These are phyloP conservation scores for Saturnia japonica DNA, from an alignment of 2,888 invertebrate genomes.

Conservation along the genomic window DNA sequence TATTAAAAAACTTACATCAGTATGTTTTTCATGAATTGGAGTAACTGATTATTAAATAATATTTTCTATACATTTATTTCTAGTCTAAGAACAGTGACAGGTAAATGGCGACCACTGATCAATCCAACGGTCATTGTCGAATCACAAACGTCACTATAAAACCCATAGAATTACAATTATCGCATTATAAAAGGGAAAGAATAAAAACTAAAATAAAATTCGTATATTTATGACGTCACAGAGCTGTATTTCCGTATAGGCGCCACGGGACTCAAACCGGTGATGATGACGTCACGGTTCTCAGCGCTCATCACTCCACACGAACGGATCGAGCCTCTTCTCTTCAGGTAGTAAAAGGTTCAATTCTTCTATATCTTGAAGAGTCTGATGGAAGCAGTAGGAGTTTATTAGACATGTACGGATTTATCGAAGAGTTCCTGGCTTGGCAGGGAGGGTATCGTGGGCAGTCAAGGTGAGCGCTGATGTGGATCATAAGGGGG, in stretches of 20 bases:
- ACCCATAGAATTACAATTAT: not conserved
- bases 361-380: conserved; percentile 92
- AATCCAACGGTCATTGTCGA: too few species aligned
- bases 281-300: not conserved
- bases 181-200: too few species aligned
- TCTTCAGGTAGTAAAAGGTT: conserved; percentile 91
- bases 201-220: conserved; percentile 12
- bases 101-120: too few species aligned
- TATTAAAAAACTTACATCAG: too few species aligned
- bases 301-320: conserved; percentile 88
- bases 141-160: not conserved
- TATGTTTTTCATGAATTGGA: too few species aligned
- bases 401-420: not conserved
- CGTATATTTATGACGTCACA: conserved; percentile 6
- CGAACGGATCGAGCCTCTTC: conserved; percentile 92
- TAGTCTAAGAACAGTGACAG: too few species aligned
- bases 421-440: too few species aligned
- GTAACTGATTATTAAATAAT: too few species aligned
- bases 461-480: too few species aligned
- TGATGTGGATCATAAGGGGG: too few species aligned
- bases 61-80: too few species aligned
- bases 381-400: conserved; percentile 78
- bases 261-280: not conserved
- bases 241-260: not conserved
- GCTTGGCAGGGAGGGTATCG: too few species aligned